Evolutionary conservation across 1,140 invertebrate species (phyloP).

Genomic region (Procambarus virginalis): DNA sequence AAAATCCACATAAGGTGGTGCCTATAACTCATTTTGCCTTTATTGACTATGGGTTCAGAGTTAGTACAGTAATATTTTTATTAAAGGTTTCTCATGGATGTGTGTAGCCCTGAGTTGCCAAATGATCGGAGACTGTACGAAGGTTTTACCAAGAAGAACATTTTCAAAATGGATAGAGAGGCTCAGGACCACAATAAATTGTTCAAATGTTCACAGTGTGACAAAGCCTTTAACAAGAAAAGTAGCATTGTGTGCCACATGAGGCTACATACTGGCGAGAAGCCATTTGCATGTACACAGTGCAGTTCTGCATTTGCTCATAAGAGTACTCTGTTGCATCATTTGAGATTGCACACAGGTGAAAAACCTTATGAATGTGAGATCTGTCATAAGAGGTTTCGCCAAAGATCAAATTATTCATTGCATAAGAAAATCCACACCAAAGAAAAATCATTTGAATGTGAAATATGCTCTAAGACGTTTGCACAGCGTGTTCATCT

Average conservation of each 20-base stretch:
- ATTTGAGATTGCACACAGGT: conserved; percentile 17
- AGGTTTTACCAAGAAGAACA: not conserved
- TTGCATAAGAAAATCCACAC: conserved; percentile 29
- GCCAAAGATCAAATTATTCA: conserved; percentile 10
- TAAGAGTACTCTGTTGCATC: not conserved
- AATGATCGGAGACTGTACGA: not conserved
- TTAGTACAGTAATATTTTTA: not conserved
- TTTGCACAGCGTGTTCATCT: conserved; percentile 41
- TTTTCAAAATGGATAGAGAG: not conserved
- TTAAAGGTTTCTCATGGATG: not conserved
- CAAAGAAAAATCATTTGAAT: conserved; percentile 9
- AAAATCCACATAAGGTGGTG: not conserved
- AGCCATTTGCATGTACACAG: conserved; percentile 13
- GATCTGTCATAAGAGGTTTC: conserved; percentile 20
- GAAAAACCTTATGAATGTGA: conserved; percentile 28
- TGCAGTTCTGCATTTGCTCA: not conserved
- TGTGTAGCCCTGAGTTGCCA: not conserved
- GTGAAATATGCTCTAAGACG: conserved; percentile 16
- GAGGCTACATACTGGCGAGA: conserved; percentile 14
- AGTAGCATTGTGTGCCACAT: conserved; percentile 21
- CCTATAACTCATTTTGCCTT: not conserved
- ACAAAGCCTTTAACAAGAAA: not conserved
- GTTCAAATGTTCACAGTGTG: conserved; percentile 6
- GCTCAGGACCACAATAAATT: not conserved
- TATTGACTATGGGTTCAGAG: not conserved